phyloP scores from a whole-genome alignment of 2,113 vertebrate genomes.

The Apeltes quadracus region DNA sequence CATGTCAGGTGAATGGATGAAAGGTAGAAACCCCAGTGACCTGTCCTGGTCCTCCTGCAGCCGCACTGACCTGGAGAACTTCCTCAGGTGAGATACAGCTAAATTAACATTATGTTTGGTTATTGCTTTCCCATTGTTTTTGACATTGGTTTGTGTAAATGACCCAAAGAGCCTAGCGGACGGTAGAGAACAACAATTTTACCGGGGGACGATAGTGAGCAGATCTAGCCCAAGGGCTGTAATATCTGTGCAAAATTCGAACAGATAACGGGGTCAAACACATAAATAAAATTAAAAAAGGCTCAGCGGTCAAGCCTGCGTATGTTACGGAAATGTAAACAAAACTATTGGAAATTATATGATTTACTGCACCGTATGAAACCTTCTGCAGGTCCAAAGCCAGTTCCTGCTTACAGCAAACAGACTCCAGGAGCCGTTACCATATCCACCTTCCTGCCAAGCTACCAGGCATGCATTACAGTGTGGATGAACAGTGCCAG shows the following conservation, averaged over 20 bases:
- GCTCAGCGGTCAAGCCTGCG: too few species aligned
- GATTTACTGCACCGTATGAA: not conserved
- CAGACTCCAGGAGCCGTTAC: constrained; percentile 88
- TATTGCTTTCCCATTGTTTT: not conserved
- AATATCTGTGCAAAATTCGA: too few species aligned
- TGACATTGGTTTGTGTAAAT: not conserved
- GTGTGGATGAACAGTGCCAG: constrained; percentile 94
- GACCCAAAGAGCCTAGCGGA: too few species aligned
- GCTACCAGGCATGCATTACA: constrained; percentile 97
- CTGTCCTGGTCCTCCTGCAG: constrained; percentile 98
- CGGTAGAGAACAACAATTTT: too few species aligned
- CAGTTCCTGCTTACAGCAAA: constrained; percentile 89
- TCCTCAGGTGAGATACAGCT: constrained; percentile 87
- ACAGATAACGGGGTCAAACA: too few species aligned
- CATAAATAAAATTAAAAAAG: too few species aligned
- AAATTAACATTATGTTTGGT: not conserved
- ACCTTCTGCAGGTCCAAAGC: constrained; percentile 87
- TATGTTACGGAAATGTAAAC: not conserved
- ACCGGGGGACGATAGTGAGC: too few species aligned
- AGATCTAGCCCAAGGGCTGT: too few species aligned
- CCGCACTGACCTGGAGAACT: constrained; percentile 92
- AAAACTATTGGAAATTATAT: not conserved
- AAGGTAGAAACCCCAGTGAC: constrained; percentile 95
- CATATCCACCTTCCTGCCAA: constrained; percentile 88
- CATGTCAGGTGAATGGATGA: constrained; percentile 99